phyloP scores from a whole-genome alignment of 2,888 invertebrate genomes.

The Spodoptera picta region DNA sequence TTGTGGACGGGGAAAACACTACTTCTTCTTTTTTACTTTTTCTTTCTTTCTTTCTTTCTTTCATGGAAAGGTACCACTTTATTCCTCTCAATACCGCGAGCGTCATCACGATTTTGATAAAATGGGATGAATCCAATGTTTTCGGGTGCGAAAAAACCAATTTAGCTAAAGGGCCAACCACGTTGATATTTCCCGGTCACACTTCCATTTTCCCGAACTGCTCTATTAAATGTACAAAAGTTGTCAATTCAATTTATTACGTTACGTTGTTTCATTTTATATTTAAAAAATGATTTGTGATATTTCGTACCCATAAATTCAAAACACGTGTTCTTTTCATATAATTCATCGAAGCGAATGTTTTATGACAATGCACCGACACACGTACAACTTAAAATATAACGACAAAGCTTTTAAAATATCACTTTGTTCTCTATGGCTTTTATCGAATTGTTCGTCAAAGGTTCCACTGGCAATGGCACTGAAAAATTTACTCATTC shows the following conservation, averaged over 20 bases:
- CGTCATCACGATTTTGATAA: slow-evolving; percentile 18
- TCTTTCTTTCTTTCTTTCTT: too few relatives aligned
- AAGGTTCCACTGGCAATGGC: slow-evolving; percentile 13
- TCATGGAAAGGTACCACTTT: neutral
- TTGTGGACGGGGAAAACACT: too few relatives aligned
- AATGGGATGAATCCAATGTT: slow-evolving; percentile 29
- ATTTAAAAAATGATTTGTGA: slow-evolving; percentile 27
- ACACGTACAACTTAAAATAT: slow-evolving; percentile 6
- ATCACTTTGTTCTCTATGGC: slow-evolving; percentile 3
- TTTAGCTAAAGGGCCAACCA: slow-evolving; percentile 29
- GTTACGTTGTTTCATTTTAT: slow-evolving; percentile 21
- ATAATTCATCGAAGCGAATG: slow-evolving; percentile 9
- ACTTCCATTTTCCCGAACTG: slow-evolving; percentile 25
- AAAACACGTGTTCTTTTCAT: slow-evolving; percentile 31
- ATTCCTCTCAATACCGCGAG: neutral
- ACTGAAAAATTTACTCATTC: slow-evolving; percentile 28
- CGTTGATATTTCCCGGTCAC: slow-evolving; percentile 20
- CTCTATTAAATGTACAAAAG: slow-evolving; percentile 40
- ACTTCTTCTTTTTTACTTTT: too few relatives aligned
- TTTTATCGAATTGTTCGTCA: slow-evolving; percentile 41
- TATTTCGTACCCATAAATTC: slow-evolving; percentile 20
- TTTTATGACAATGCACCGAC: slow-evolving; percentile 17
- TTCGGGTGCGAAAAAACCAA: slow-evolving; percentile 29
- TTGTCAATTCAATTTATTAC: slow-evolving; percentile 31
- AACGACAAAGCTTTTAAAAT: slow-evolving; percentile 15